phyloP scores from a whole-genome alignment of 2,888 invertebrate genomes.

The Campoplex capitator region DNA sequence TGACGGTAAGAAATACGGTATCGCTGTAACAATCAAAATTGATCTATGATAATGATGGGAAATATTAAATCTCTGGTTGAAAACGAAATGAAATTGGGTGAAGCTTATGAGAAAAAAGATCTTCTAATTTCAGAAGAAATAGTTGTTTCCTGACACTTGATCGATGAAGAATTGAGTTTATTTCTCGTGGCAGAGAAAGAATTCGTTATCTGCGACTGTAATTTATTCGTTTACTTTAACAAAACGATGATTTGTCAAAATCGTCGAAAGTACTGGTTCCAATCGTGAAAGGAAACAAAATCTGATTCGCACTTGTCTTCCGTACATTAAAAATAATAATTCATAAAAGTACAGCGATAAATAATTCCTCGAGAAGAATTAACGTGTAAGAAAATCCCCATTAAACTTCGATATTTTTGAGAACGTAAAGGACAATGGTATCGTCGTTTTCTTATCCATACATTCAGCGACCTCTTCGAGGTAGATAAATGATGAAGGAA shows the following conservation, averaged over 20 bases:
- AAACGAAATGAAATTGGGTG: background rate
- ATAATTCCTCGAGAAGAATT: background rate
- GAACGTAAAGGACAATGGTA: background rate
- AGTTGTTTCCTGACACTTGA: background rate
- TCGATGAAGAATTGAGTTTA: background rate
- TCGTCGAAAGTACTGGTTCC: background rate
- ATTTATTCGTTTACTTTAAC: too few relatives aligned
- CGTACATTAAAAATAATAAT: background rate
- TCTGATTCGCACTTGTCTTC: background rate
- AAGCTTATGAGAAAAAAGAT: background rate
- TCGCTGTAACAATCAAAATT: background rate
- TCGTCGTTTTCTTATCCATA: background rate
- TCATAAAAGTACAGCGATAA: background rate
- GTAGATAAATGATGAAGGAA: background rate
- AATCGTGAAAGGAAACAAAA: background rate
- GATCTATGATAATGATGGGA: background rate
- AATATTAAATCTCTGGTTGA: background rate
- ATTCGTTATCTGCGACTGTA: background rate
- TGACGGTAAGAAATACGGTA: background rate
- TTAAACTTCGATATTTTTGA: background rate
- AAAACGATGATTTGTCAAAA: background rate
- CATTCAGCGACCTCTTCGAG: background rate
- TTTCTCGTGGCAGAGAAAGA: too few relatives aligned
- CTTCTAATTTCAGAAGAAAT: background rate
- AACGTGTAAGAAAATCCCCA: background rate